Conservation (phyloP, 1,140 invertebrate genomes). For the Propsilocerus akamusi region DNA sequence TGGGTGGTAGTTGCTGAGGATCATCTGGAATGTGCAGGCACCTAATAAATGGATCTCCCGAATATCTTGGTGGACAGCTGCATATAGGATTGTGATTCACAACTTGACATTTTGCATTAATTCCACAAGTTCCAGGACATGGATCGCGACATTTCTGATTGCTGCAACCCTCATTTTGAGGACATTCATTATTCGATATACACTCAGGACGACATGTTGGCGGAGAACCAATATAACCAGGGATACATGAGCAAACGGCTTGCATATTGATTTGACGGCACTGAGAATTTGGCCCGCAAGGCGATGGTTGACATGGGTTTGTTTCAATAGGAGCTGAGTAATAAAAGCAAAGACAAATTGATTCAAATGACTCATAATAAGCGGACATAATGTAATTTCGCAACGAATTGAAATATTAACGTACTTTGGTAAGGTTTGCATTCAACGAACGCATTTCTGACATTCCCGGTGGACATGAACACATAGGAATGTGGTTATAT, state of each 20-base stretch:
- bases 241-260: conserved; percentile 45
- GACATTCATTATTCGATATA: conserved; percentile 41
- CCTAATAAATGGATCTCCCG: too few relatives aligned
- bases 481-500: conserved; percentile 54
- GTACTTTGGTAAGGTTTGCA: conserved; percentile 13
- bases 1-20: conserved; percentile 17
- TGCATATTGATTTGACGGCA: conserved; percentile 39
- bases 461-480: conserved; percentile 50
- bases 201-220: conserved; percentile 49
- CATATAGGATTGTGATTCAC: conserved; percentile 39
- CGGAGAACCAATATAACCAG: conserved; percentile 43
- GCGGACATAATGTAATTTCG: conserved; percentile 7
- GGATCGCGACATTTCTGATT: conserved; percentile 50
- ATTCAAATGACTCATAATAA: conserved; percentile 21
- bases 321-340: conserved; percentile 10
- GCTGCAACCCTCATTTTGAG: conserved; percentile 37
- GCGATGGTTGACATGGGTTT: conserved; percentile 44
- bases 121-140: conserved; percentile 46
- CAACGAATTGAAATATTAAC: not conserved
- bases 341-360: conserved; percentile 4
- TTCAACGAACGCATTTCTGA: conserved; percentile 43
- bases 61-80: conserved; percentile 21
- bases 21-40: too few relatives aligned
- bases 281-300: conserved; percentile 43
- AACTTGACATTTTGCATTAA: conserved; percentile 38